A percentile compares a stretch with the other conserved stretches of the same genome.
phyloP scores from a whole-genome alignment of 2,888 invertebrate genomes.

The Dendrolimus houi region DNA sequence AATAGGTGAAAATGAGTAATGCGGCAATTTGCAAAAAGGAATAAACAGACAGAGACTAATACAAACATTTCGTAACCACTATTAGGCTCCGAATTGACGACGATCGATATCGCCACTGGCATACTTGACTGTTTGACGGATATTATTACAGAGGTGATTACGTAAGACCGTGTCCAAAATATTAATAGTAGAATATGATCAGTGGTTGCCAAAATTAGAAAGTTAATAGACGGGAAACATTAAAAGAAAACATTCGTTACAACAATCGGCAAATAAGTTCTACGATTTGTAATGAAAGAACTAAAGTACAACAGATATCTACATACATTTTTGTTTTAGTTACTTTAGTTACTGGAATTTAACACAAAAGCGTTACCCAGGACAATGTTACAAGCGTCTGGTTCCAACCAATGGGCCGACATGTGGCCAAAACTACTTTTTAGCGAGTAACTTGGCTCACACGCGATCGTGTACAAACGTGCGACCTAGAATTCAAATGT shows the following conservation, averaged over 20 bases:
- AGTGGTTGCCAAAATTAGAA: conserved; percentile 23
- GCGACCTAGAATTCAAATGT: conserved; percentile 22
- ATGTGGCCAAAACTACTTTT: conserved; percentile 33
- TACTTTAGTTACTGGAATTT: neutral
- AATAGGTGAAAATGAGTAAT: conserved; percentile 64
- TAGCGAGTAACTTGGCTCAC: conserved; percentile 27
- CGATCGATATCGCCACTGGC: conserved; percentile 43
- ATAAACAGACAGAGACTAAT: conserved; percentile 35
- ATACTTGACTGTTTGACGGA: conserved; percentile 31
- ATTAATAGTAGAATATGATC: conserved; percentile 26
- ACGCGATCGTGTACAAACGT: conserved; percentile 27
- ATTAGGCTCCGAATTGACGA: conserved; percentile 28
- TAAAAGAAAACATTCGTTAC: conserved; percentile 3
- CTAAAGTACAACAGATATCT: too few relatives aligned
- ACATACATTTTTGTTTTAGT: conserved; percentile 18
- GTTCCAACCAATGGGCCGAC: conserved; percentile 20
- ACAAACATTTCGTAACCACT: conserved; percentile 57
- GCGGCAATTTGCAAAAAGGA: conserved; percentile 34
- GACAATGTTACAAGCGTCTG: conserved; percentile 26
- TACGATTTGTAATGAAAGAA: too few relatives aligned
- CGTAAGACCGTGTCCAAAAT: conserved; percentile 37
- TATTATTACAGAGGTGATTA: conserved; percentile 42
- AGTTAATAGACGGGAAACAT: conserved; percentile 31
- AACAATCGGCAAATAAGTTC: neutral
- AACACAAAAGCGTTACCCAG: neutral